Evolutionary conservation across 2,888 invertebrate genomes (phyloP).

Genomic region (Lydus trimaculatus): DNA sequence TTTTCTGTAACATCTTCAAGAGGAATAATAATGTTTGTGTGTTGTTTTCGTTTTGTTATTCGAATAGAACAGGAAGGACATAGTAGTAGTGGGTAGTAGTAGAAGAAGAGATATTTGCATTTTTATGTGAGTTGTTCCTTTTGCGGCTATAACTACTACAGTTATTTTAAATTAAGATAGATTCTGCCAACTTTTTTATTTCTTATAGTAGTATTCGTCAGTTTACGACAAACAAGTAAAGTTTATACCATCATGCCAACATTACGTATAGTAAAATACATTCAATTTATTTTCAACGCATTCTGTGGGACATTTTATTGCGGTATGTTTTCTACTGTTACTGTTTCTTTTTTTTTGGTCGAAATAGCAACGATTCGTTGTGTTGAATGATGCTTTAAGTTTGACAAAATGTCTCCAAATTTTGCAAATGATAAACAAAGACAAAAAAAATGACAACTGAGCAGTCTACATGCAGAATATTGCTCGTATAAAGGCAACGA

Average conservation of each 20-base stretch:
- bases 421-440: background rate
- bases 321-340: background rate
- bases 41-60: slow-evolving; percentile 42
- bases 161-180: slow-evolving; percentile 53
- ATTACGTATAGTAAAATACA: slow-evolving; percentile 27
- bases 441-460: background rate
- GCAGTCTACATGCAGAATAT: slow-evolving; percentile 39
- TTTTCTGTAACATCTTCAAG: slow-evolving; percentile 55
- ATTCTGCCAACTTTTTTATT: slow-evolving; percentile 48
- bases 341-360: too few relatives aligned
- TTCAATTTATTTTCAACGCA: slow-evolving; percentile 26
- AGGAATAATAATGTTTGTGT: slow-evolving; percentile 54
- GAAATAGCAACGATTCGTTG: background rate
- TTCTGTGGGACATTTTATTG: slow-evolving; percentile 22
- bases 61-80: slow-evolving; percentile 44
- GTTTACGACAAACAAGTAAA: slow-evolving; percentile 34
- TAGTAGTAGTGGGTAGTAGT: slow-evolving; percentile 7
- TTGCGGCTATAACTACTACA: slow-evolving; percentile 50
- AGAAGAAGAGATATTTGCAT: slow-evolving; percentile 50
- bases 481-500: slow-evolving; percentile 29
- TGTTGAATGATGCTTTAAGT: too few relatives aligned
- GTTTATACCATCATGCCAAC: slow-evolving; percentile 27
- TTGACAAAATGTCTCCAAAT: background rate
- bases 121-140: slow-evolving; percentile 55
- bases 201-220: slow-evolving; percentile 30